These are phyloP conservation scores for Erithacus rubecula DNA, from an alignment of 2,797 vertebrate species.

Conservation along the genomic window DNA sequence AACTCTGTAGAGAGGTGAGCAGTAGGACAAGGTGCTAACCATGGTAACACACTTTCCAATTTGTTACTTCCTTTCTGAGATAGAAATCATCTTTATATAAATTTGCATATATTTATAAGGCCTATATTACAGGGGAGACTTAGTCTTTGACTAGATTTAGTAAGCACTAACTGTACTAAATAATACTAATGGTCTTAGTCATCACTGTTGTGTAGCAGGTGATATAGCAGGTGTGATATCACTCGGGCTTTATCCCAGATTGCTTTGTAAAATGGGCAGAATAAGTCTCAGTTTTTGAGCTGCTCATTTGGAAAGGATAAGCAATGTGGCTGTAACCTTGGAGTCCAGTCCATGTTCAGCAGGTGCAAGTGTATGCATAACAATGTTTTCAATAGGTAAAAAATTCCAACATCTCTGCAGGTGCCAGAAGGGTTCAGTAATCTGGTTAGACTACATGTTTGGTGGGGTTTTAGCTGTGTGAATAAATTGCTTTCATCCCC, in stretches of 20 bases:
- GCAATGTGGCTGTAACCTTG: constrained; percentile 15
- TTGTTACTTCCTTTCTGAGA: background rate
- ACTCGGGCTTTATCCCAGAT: background rate
- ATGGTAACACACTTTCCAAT: background rate
- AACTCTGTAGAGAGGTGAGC: background rate
- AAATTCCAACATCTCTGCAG: background rate
- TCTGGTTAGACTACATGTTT: constrained; percentile 11
- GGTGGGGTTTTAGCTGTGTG: background rate
- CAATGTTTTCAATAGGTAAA: constrained; percentile 11
- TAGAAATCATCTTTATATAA: background rate
- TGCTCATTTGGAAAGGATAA: background rate
- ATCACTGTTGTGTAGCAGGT: background rate
- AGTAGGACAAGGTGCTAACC: background rate
- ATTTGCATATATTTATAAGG: background rate
- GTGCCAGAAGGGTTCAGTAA: constrained; percentile 24
- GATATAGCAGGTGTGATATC: background rate
- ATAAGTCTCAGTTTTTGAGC: background rate
- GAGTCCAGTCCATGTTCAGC: background rate
- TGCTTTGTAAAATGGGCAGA: background rate
- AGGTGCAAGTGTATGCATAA: background rate
- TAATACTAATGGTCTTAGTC: background rate
- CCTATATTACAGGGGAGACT: background rate
- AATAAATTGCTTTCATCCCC: background rate
- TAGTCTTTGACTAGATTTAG: background rate
- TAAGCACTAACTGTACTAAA: background rate